Evolutionary conservation across 2,888 invertebrate genomes (phyloP).

Genomic region (Clivina fossor): DNA sequence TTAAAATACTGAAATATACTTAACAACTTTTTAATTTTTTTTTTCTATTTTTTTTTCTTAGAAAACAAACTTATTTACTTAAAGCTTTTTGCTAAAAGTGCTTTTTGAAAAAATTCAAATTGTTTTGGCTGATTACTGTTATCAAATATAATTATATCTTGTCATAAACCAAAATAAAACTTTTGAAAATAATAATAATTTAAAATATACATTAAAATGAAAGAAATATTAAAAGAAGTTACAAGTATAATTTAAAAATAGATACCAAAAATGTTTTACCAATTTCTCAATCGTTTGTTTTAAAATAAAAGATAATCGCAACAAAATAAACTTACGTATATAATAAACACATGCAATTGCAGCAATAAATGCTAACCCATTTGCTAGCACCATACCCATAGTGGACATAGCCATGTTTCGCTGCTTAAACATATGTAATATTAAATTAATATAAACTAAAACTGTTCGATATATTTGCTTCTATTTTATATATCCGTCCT

Average conservation of each 20-base stretch:
- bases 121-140: too few species aligned
- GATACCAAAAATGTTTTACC: too few species aligned
- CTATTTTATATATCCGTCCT: too few species aligned
- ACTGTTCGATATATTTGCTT: background rate
- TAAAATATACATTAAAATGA: too few species aligned
- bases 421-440: background rate
- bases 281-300: too few species aligned
- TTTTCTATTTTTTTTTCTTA: too few species aligned
- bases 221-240: too few species aligned
- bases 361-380: conserved; percentile 13
- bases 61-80: too few species aligned
- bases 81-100: too few species aligned
- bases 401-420: conserved; percentile 13
- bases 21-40: background rate
- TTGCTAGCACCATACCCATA: background rate
- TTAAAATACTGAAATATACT: background rate
- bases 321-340: conserved; percentile 24
- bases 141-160: background rate
- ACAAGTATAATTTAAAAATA: too few species aligned
- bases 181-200: background rate
- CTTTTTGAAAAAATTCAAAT: too few species aligned
- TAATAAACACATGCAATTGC: conserved; percentile 20
- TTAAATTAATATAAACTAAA: background rate
- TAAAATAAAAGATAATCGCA: background rate
- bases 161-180: background rate